Evolutionary conservation across 2,797 vertebrate species (phyloP).

Genomic region (Phoeniculus purpureus): DNA sequence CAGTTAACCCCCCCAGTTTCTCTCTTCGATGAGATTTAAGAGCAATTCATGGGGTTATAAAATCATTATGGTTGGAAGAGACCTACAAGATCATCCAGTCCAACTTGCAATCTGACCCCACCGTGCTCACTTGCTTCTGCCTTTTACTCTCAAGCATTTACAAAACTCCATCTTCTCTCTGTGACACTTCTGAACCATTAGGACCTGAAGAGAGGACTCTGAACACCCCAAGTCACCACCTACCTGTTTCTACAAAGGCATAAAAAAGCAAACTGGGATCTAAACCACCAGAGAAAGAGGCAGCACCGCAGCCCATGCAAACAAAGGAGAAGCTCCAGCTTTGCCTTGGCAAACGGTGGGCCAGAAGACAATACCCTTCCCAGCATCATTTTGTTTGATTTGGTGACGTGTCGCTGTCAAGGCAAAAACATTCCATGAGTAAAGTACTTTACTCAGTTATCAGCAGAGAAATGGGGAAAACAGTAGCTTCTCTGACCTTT

Average conservation of each 20-base stretch:
- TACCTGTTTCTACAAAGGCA: not conserved
- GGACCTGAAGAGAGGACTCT: not conserved
- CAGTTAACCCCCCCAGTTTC: too few species aligned
- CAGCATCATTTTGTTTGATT: not conserved
- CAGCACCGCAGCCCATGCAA: rapidly evolving
- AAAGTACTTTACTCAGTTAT: not conserved
- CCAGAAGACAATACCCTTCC: not conserved
- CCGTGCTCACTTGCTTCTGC: too few species aligned
- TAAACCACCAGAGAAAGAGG: not conserved
- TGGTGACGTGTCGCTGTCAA: not conserved
- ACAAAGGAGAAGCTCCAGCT: not conserved
- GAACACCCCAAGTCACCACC: not conserved
- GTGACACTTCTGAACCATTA: not conserved
- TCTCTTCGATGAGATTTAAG: too few species aligned
- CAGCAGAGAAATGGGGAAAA: not conserved
- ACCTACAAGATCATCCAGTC: too few species aligned
- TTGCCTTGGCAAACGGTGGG: not conserved
- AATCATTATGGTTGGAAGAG: too few species aligned
- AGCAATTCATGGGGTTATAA: too few species aligned
- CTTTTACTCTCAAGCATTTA: too few species aligned
- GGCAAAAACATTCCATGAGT: not conserved
- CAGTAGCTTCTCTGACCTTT: not conserved
- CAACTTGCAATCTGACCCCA: too few species aligned
- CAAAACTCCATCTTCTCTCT: not conserved
- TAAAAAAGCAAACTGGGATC: not conserved